phyloP scores from a whole-genome alignment of 2,113 vertebrate species.

The Gambusia holbrooki region DNA sequence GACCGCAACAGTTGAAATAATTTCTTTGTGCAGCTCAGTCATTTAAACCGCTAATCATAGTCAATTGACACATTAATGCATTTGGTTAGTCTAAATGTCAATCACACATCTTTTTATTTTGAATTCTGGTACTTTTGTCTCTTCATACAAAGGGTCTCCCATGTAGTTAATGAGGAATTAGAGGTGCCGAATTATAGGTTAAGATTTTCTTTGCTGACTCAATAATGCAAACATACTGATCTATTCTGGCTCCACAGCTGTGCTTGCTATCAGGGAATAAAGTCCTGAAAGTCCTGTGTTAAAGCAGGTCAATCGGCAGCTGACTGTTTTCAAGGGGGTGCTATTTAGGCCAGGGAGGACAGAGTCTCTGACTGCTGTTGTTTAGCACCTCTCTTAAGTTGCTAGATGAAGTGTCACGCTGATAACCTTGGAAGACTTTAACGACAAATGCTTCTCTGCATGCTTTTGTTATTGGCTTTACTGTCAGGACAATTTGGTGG shows the following conservation, averaged over 20 bases:
- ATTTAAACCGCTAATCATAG: too few species aligned
- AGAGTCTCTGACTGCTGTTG: slow-evolving; percentile 24
- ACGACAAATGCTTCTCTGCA: background rate
- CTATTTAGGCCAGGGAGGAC: slow-evolving; percentile 68
- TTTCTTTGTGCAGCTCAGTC: too few species aligned
- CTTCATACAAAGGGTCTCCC: background rate
- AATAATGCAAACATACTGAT: slow-evolving; percentile 54
- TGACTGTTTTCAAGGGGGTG: slow-evolving; percentile 54
- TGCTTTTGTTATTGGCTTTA: background rate
- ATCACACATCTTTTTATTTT: background rate
- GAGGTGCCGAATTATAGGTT: slow-evolving; percentile 67
- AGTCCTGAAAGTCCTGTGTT: slow-evolving; percentile 67
- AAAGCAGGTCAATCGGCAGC: slow-evolving; percentile 73
- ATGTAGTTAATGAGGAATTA: slow-evolving; percentile 16
- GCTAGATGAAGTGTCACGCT: slow-evolving; percentile 36
- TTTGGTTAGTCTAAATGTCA: background rate
- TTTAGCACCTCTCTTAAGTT: slow-evolving; percentile 43
- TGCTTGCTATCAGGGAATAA: slow-evolving; percentile 66
- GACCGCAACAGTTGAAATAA: too few species aligned
- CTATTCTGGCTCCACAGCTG: slow-evolving; percentile 79
- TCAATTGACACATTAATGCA: too few species aligned
- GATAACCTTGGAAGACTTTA: slow-evolving; percentile 8
- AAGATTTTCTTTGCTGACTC: slow-evolving; percentile 52
- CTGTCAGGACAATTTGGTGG: background rate
- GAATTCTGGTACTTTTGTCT: background rate